Percentiles rank a stretch among this genome's conserved stretches.
phyloP scores from a whole-genome alignment of 2,797 vertebrate genomes.

The Myotis planiceps region DNA sequence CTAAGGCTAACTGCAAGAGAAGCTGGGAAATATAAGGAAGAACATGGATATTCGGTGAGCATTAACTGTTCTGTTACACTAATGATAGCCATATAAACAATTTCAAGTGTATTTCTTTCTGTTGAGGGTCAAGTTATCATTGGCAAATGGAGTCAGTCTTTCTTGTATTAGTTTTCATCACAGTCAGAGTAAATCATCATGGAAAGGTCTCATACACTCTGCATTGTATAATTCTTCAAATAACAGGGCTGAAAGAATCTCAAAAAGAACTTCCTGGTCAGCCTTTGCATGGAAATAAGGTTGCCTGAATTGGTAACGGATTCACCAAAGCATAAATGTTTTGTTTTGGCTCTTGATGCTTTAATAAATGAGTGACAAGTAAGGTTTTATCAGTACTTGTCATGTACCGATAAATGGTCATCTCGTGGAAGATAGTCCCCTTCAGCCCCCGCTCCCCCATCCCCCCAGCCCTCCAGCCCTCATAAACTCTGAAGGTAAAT shows the following conservation, averaged over 20 bases:
- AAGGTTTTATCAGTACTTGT: background rate
- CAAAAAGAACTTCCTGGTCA: background rate
- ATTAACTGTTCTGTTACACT: background rate
- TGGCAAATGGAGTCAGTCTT: conserved; percentile 79
- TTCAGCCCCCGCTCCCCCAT: background rate
- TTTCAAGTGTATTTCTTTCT: conserved; percentile 71
- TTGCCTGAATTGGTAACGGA: background rate
- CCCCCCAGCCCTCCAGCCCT: background rate
- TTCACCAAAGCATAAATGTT: background rate
- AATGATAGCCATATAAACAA: background rate
- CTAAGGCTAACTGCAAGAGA: background rate
- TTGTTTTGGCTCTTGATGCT: conserved; percentile 20
- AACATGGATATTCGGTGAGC: background rate
- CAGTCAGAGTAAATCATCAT: conserved; percentile 72
- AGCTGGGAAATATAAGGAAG: background rate
- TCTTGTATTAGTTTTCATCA: conserved; percentile 70
- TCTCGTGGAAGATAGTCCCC: background rate
- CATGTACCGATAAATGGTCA: background rate
- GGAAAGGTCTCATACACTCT: conserved; percentile 62
- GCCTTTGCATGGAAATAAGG: background rate
- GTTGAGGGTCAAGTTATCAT: conserved; percentile 70
- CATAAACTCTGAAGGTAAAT: background rate
- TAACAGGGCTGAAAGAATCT: background rate
- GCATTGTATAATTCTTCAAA: conserved; percentile 16
- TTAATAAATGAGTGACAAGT: background rate